A percentile compares a stretch with the other conserved stretches of the same genome.
phyloP scores from a whole-genome alignment of 2,113 vertebrate species.

The Jacana jacana region DNA sequence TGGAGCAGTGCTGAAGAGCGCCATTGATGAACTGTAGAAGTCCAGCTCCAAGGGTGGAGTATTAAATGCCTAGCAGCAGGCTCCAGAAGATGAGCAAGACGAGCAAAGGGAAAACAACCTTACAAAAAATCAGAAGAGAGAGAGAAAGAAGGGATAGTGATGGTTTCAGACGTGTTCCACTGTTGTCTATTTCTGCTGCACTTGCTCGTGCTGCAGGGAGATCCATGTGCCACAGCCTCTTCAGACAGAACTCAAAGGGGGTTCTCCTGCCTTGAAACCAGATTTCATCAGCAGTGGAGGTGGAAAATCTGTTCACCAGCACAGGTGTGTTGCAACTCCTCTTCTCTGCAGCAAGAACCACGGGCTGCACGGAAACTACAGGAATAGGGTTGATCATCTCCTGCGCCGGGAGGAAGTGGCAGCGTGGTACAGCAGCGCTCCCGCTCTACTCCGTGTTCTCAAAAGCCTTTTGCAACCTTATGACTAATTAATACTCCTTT shows the following conservation, averaged over 20 bases:
- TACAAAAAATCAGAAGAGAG: neutral
- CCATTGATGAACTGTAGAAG: neutral
- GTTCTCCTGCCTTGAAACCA: neutral
- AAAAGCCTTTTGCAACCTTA: neutral
- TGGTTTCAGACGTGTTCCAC: neutral
- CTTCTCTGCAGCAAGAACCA: neutral
- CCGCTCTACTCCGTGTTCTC: neutral
- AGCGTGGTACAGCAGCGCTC: neutral
- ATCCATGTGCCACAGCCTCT: rapidly evolving
- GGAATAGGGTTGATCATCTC: neutral
- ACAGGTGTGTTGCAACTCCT: neutral
- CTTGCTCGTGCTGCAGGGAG: neutral
- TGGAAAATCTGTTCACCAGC: neutral
- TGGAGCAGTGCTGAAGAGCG: neutral
- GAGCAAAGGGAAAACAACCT: neutral
- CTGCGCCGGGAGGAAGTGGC: neutral
- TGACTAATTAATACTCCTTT: neutral
- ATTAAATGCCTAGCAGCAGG: neutral
- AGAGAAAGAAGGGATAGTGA: neutral
- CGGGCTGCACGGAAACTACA: neutral
- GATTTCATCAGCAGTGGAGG: neutral
- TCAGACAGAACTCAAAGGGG: rapidly evolving
- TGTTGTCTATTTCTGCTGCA: neutral
- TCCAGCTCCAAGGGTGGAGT: neutral
- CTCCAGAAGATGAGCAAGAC: neutral